Evolutionary conservation across 2,888 invertebrate species (phyloP).

Genomic region (Masnerella sp.): DNA sequence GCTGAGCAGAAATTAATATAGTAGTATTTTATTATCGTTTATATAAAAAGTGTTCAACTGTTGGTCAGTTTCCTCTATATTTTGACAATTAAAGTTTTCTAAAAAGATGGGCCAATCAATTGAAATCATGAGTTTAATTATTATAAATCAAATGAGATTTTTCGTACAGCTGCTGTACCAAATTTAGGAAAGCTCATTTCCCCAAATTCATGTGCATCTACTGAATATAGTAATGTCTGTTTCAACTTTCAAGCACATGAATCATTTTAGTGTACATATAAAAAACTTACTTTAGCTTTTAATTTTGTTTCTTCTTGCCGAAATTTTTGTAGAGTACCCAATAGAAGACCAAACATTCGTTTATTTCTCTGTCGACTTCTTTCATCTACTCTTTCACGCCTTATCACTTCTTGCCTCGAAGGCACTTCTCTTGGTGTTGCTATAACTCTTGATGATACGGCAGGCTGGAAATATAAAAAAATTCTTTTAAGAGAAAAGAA

Average conservation of each 20-base stretch:
- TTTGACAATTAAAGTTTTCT: too few relatives aligned
- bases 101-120: too few relatives aligned
- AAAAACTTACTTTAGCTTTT: conserved; percentile 84
- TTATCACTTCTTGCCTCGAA: conserved; percentile 87
- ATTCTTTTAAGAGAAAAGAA: too few relatives aligned
- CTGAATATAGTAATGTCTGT: not conserved
- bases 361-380: conserved; percentile 90
- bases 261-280: not conserved
- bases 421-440: conserved; percentile 88
- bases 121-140: too few relatives aligned
- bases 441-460: conserved; percentile 89
- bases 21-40: too few relatives aligned
- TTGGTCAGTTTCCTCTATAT: too few relatives aligned
- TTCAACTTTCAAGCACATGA: not conserved
- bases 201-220: too few relatives aligned
- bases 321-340: conserved; percentile 97
- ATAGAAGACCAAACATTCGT: conserved; percentile 96
- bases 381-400: conserved; percentile 91
- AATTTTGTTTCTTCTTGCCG: conserved; percentile 94
- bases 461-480: conserved; percentile 77
- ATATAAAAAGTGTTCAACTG: too few relatives aligned
- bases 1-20: too few relatives aligned
- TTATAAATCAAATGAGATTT: too few relatives aligned
- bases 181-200: too few relatives aligned
- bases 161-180: too few relatives aligned